Percentiles rank a stretch among this genome's conserved stretches.
Evolutionary conservation across 2,888 invertebrate genomes (phyloP).

Genomic region (Monoplex corrugatus): DNA sequence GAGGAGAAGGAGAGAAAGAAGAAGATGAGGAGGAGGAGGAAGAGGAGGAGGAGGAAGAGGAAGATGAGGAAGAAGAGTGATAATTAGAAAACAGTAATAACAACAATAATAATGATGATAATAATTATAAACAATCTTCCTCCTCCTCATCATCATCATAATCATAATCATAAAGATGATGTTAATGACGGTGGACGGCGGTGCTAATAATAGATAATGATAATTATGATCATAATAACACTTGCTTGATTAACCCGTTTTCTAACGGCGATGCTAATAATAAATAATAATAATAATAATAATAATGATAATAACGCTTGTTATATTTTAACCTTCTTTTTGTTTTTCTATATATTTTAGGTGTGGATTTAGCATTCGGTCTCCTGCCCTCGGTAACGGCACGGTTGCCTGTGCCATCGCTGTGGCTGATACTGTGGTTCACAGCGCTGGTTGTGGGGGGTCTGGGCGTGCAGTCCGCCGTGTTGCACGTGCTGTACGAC

Average conservation of each 20-base stretch:
- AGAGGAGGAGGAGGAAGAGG: no score
- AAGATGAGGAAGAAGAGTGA: no score
- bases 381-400: conserved; percentile 68
- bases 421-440: conserved; percentile 68
- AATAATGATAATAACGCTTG: not conserved
- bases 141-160: not conserved
- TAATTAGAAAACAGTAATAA: no score
- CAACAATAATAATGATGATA: no score
- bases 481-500: conserved; percentile 63
- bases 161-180: not conserved
- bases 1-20: no score
- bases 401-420: conserved; percentile 62
- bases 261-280: not conserved
- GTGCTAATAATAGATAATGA: no score
- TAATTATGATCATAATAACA: not conserved
- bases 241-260: no score
- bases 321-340: not conserved
- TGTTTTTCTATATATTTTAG: conserved; percentile 48
- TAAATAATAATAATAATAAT: not conserved
- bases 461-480: conserved; percentile 64
- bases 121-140: no score
- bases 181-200: not conserved
- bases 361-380: conserved; percentile 69
- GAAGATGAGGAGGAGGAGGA: no score
- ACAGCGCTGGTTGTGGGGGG: conserved; percentile 62